These are phyloP conservation scores for Onychorhynchus coronatus DNA, from an alignment of 2,113 vertebrate genomes.

Conservation along the genomic window DNA sequence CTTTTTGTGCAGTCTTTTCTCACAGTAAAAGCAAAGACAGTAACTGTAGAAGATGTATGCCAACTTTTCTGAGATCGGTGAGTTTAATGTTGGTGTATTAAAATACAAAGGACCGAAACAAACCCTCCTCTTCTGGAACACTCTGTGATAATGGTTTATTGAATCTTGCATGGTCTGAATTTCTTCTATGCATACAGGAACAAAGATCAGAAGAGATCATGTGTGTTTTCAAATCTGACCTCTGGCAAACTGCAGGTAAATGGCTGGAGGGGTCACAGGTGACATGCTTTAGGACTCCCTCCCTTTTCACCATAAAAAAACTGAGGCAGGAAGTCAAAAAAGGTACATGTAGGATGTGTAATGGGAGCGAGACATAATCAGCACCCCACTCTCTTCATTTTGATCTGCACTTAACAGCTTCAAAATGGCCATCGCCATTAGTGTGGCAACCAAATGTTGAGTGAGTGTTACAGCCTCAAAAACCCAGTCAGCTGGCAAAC, in stretches of 20 bases:
- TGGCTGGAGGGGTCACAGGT: not conserved
- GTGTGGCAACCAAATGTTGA: not conserved
- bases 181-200: not conserved
- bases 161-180: not conserved
- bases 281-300: not conserved
- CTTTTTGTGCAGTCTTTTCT: not conserved
- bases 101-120: not conserved
- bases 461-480: not conserved
- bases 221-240: not conserved
- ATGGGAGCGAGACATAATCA: not conserved
- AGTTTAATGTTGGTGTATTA: not conserved
- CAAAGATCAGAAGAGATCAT: not conserved
- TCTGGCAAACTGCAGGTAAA: not conserved
- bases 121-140: fast-evolving
- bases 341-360: not conserved
- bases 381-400: not conserved
- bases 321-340: not conserved
- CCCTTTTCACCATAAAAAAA: not conserved
- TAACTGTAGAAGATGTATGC: not conserved
- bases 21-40: not conserved
- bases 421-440: not conserved
- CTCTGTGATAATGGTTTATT: not conserved
- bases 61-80: not conserved
- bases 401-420: not conserved
- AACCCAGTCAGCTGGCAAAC: not conserved